These are phyloP conservation scores for Cygnus atratus DNA, from an alignment of 2,113 vertebrate species.

Conservation along the genomic window DNA sequence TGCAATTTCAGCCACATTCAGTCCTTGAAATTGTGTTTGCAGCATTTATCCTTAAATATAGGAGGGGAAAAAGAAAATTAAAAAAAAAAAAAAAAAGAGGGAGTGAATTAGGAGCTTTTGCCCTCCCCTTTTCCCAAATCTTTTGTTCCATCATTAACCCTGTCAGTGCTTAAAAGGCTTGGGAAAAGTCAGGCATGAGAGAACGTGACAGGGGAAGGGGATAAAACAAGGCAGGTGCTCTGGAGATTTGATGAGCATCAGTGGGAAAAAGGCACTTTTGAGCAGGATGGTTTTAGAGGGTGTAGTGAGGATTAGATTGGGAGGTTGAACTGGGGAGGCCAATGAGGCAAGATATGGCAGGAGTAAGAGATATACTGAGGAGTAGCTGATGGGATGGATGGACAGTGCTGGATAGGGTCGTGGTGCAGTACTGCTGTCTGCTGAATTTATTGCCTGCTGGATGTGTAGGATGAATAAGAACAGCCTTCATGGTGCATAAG, in stretches of 20 bases:
- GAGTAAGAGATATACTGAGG: not conserved
- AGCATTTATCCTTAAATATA: not conserved
- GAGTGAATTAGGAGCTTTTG: not conserved
- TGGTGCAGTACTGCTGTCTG: not conserved
- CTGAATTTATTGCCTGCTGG: not conserved
- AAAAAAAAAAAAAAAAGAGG: rapidly evolving
- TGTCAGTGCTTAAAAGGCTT: not conserved
- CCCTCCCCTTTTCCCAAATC: not conserved
- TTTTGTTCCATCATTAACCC: not conserved
- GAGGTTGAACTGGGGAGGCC: not conserved
- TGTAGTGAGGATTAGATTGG: rapidly evolving
- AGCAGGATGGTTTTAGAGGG: not conserved
- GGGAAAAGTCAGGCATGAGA: not conserved
- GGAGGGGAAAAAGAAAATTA: rapidly evolving
- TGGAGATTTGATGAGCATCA: not conserved
- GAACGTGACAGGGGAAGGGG: not conserved
- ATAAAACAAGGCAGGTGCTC: not conserved
- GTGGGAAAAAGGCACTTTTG: not conserved
- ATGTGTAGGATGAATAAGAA: not conserved
- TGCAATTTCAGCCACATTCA: not conserved
- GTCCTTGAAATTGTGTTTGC: not conserved
- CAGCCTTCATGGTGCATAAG: not conserved
- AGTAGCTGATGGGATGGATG: not conserved
- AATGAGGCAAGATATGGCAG: not conserved
- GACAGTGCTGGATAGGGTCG: not conserved